Evolutionary conservation across 2,113 vertebrate genomes (phyloP).

Genomic region (Caracal caracal): DNA sequence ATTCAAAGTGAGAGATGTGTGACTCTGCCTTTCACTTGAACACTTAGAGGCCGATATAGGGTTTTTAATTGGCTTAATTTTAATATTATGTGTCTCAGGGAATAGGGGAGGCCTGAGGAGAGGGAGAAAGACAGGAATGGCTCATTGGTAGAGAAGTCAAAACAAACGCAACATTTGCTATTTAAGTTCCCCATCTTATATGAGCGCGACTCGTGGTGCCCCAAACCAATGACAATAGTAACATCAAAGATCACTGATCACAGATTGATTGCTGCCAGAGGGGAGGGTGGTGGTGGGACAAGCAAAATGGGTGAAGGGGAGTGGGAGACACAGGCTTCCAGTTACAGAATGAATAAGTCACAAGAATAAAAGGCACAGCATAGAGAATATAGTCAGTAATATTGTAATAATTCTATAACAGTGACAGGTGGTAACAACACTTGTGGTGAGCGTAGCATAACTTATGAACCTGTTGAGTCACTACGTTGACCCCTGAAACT

Average conservation of each 20-base stretch:
- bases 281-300: background rate
- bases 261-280: background rate
- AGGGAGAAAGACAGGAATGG: background rate
- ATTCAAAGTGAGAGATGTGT: background rate
- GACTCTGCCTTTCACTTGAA: background rate
- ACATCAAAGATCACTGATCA: background rate
- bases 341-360: background rate
- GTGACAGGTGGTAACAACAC: background rate
- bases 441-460: background rate
- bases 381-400: background rate
- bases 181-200: background rate
- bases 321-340: background rate
- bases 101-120: background rate
- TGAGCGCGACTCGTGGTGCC: background rate
- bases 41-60: background rate
- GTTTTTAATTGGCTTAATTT: background rate
- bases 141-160: background rate
- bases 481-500: background rate
- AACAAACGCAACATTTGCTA: background rate
- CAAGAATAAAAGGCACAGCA: background rate
- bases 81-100: background rate
- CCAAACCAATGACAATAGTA: background rate
- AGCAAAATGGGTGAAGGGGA: background rate
- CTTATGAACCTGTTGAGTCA: background rate
- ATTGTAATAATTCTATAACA: background rate